phyloP scores from a whole-genome alignment of 2,113 vertebrate species.

The Rhinolophus sinicus region DNA sequence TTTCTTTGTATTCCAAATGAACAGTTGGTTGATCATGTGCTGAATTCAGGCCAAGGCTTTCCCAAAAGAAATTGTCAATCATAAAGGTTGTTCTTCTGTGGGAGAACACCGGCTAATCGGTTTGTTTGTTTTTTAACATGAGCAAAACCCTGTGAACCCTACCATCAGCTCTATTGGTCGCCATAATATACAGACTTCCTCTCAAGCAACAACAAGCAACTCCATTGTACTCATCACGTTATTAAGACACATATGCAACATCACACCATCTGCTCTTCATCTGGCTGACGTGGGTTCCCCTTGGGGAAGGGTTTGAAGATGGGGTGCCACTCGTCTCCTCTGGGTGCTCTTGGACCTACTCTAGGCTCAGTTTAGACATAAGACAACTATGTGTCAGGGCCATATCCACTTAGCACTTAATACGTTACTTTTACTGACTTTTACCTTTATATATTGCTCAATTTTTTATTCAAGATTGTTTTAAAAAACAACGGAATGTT shows the following conservation, averaged over 20 bases:
- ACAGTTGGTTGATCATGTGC: not conserved
- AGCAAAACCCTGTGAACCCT: not conserved
- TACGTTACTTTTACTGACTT: not conserved
- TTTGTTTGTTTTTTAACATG: not conserved
- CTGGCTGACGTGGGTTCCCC: not conserved
- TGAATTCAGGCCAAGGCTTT: not conserved
- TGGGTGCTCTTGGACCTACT: not conserved
- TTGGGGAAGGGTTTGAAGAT: not conserved
- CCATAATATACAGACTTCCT: not conserved
- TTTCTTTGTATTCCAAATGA: conserved; percentile 47
- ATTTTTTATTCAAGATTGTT: conserved; percentile 8
- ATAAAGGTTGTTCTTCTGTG: not conserved
- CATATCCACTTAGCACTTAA: not conserved
- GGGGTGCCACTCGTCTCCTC: not conserved
- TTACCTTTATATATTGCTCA: not conserved
- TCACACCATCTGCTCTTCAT: not conserved
- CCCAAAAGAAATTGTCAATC: not conserved
- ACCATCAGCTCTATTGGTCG: not conserved
- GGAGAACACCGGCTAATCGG: not conserved
- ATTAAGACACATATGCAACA: not conserved
- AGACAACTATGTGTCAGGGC: not conserved
- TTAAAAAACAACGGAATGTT: not conserved
- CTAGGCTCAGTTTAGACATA: not conserved
- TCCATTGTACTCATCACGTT: not conserved
- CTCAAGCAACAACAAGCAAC: not conserved